Percentiles rank a stretch among this genome's conserved stretches.
Evolutionary conservation across 2,113 vertebrate genomes (phyloP).

Genomic region (Cochlearius cochlearius): DNA sequence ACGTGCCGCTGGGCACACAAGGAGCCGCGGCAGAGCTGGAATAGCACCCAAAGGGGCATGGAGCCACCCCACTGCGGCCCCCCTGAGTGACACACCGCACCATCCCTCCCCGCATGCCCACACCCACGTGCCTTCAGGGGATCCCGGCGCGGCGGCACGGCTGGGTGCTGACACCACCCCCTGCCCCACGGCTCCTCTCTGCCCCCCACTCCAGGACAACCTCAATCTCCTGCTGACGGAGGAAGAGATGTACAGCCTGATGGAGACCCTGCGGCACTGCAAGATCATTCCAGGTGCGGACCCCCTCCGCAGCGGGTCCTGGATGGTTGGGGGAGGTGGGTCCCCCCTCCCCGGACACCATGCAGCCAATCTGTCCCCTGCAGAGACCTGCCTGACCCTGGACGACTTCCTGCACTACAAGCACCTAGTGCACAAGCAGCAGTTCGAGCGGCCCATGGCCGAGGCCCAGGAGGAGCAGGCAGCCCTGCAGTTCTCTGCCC

Average conservation of each 20-base stretch:
- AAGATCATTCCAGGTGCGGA: constrained; percentile 90
- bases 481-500: constrained; percentile 84
- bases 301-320: accelerated
- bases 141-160: accelerated
- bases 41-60: accelerated
- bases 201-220: constrained; percentile 81
- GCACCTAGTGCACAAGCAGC: constrained; percentile 89
- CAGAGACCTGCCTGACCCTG: constrained; percentile 88
- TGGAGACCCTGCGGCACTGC: constrained; percentile 88
- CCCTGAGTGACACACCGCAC: neutral
- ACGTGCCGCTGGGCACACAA: accelerated
- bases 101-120: neutral
- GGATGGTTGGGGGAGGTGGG: accelerated
- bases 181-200: neutral
- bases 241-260: constrained; percentile 95
- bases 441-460: constrained; percentile 79
- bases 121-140: accelerated
- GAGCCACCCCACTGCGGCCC: neutral
- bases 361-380: neutral
- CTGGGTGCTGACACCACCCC: accelerated
- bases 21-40: neutral
- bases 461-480: constrained; percentile 88
- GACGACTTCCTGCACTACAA: constrained; percentile 93
- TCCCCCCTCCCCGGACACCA: accelerated
- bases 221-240: constrained; percentile 94